Conservation (phyloP, 2,113 vertebrate species). For the Penelope pileata region DNA sequence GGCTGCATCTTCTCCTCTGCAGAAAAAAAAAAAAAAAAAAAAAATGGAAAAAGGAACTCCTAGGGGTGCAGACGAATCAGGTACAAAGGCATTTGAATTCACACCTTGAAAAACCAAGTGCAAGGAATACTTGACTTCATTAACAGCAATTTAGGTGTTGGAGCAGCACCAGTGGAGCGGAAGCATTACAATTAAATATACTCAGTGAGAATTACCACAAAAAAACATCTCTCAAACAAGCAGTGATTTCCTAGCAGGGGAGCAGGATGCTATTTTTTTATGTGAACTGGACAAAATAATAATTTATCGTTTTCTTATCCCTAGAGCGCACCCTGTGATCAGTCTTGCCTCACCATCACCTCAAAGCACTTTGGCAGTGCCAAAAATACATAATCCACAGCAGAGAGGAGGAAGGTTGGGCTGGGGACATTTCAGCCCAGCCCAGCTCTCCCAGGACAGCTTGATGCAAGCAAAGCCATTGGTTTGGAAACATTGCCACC, state of each 20-base stretch:
- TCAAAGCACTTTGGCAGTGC: neutral
- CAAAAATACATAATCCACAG: neutral
- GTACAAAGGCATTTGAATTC: neutral
- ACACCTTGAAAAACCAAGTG: neutral
- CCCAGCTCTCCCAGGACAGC: neutral
- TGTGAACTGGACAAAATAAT: neutral
- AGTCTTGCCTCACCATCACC: neutral
- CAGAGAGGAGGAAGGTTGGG: fast-evolving
- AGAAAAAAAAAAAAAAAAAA: neutral
- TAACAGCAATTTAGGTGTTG: neutral
- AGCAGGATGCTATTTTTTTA: neutral
- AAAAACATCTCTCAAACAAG: neutral
- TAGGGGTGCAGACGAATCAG: neutral
- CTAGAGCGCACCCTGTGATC: neutral
- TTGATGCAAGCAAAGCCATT: no score
- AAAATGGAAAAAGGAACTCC: neutral
- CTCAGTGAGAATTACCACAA: neutral
- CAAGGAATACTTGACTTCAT: neutral
- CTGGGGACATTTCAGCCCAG: neutral
- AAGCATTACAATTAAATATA: neutral
- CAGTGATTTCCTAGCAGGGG: neutral
- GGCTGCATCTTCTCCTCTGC: neutral
- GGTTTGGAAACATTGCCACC: neutral
- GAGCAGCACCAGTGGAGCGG: neutral
- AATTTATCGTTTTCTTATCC: neutral